Evolutionary conservation across 2,888 invertebrate genomes (phyloP), one percentile per base, ranked within the genome.

Genomic region (Therioaphis trifolii): DNA sequence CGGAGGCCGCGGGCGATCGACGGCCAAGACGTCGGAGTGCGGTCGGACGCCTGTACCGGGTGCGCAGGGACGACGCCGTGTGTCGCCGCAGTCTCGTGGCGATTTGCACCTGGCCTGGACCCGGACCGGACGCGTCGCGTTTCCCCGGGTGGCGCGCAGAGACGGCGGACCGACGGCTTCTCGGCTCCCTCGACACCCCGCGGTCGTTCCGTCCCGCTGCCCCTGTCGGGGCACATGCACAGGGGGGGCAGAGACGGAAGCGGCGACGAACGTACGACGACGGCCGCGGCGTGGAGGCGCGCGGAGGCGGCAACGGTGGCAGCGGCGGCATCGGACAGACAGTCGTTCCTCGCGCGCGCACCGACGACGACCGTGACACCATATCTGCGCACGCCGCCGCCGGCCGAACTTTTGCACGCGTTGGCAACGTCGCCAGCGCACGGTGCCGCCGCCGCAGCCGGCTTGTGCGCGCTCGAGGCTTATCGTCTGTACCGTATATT

Each of bases 391-490:
- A 12, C 3, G 7, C 58, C 24, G 61, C 29, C 66, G 52, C 35
- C 49, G 77, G 66, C 4, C 35, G 68, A 78, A 78, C 78, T 78
- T 78, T 78, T 68, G 78, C 78, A 52, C 78, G 40, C 78, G 78
- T 52, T 78, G 78, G 78, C 78, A 78, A 78, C 78, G 52, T 68
- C 40, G 78, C 52, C n/a, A 35, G 52, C 68, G 15, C 5, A 18
- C 61, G n/a, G n/a, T 14, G 63, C 27, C 21, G 76, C 7, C 63
- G 9, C 63, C 15, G 35, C 46, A 21, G 49, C 40, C 29, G 76
- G 43, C 18, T 46, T 46, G 24, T 43, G 15, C 7, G 21, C 11
- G 18, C 12, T 21, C 21, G 76, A n/a, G 18, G 75, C 43, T 63
- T 46, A 63, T 66, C 77, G 77, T 63, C n/a, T 18, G 75, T n/a